phyloP scores from a whole-genome alignment of 2,113 vertebrate species.

The Talpa occidentalis region DNA sequence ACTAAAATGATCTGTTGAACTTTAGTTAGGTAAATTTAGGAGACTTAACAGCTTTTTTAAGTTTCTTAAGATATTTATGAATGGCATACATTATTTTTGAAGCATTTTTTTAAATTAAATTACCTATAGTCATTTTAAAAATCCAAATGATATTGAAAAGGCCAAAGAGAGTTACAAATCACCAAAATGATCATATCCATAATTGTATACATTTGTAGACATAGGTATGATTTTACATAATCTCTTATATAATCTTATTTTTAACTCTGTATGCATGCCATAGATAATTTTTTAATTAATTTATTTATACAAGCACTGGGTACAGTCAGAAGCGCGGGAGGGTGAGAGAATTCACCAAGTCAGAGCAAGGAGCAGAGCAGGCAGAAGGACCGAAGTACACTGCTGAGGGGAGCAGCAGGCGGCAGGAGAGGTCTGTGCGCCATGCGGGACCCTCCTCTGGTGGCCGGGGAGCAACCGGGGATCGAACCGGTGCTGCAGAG shows the following conservation, averaged over 20 bases:
- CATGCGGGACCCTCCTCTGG: too few species aligned
- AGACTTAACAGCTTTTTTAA: neutral
- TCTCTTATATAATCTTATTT: neutral
- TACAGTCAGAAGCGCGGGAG: too few species aligned
- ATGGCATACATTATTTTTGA: neutral
- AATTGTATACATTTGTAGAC: neutral
- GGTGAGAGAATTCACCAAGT: too few species aligned
- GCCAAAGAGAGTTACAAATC: neutral
- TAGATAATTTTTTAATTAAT: neutral
- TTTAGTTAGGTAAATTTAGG: neutral
- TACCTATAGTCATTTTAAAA: neutral
- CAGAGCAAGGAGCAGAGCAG: too few species aligned
- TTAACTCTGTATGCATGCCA: neutral
- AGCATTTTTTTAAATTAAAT: neutral
- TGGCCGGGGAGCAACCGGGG: too few species aligned
- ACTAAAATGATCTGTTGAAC: neutral
- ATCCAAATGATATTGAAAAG: neutral
- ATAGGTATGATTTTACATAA: neutral
- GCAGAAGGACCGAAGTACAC: too few species aligned
- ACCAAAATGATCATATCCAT: neutral
- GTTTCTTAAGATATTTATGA: conserved; percentile 8
- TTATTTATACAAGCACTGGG: too few species aligned
- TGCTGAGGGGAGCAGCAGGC: too few species aligned
- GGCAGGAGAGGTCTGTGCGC: too few species aligned
- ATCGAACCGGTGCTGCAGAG: too few species aligned